A percentile compares a stretch with the other conserved stretches of the same genome.
Evolutionary conservation across 2,888 invertebrate genomes (phyloP).

Genomic region (Limnephilus rhombicus): DNA sequence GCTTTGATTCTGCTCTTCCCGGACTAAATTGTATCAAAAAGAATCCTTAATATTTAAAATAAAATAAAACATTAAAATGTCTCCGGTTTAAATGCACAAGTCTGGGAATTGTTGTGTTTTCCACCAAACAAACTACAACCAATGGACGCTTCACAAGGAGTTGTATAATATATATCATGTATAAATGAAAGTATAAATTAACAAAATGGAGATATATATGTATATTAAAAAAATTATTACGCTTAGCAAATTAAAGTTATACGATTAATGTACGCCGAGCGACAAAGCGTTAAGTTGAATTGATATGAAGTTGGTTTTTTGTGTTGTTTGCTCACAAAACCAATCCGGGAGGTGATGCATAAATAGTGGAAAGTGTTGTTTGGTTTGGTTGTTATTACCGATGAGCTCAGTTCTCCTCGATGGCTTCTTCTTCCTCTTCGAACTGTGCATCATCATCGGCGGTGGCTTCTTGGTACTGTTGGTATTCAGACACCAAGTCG

Average conservation of each 20-base stretch:
- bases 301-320: neutral
- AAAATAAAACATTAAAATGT: neutral
- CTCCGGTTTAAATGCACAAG: neutral
- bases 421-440: slow-evolving; percentile 74
- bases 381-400: no score
- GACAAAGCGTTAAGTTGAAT: neutral
- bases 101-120: neutral
- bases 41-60: neutral
- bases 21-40: neutral
- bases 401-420: neutral
- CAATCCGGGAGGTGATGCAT: neutral
- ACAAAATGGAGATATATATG: no score
- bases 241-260: neutral
- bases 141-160: no score
- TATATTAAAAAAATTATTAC: neutral
- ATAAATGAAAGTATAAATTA: no score
- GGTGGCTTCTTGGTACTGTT: slow-evolving; percentile 86
- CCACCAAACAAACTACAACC: no score
- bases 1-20: neutral
- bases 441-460: slow-evolving; percentile 81
- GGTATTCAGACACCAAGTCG: slow-evolving; percentile 88
- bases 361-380: neutral
- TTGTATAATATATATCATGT: no score
- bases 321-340: no score
- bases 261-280: neutral